A percentile compares a stretch with the other conserved stretches of the same genome.
Evolutionary conservation across 2,113 vertebrate genomes (phyloP).

Genomic region (Otocyon megalotis): DNA sequence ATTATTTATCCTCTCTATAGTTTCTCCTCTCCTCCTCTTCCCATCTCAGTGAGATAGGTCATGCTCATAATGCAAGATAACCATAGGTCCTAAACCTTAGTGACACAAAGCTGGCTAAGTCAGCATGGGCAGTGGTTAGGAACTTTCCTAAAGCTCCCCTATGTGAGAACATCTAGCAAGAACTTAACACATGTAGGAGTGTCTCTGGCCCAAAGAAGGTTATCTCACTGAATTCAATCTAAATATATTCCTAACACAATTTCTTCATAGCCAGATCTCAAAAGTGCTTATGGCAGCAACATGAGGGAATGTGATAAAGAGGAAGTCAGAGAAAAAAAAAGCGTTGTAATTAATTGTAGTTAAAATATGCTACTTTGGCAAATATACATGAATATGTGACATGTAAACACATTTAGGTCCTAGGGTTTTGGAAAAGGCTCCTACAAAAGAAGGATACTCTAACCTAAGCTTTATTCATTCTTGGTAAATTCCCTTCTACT

Average conservation of each 20-base stretch:
- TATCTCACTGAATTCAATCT: background rate
- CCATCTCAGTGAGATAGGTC: background rate
- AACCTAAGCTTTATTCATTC: constrained; percentile 33
- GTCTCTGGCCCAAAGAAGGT: background rate
- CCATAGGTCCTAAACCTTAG: background rate
- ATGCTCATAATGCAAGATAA: background rate
- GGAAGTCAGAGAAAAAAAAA: background rate
- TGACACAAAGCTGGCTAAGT: background rate
- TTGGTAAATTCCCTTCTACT: background rate
- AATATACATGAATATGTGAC: background rate
- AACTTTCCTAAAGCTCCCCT: background rate
- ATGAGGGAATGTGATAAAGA: background rate
- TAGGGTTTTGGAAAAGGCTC: background rate
- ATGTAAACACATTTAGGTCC: background rate
- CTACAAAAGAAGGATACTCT: background rate
- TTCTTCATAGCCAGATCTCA: background rate
- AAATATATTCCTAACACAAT: background rate
- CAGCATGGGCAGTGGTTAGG: background rate
- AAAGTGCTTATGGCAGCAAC: background rate
- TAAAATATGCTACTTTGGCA: background rate
- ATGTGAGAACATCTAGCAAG: background rate
- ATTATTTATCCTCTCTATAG: background rate
- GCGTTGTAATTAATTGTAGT: background rate
- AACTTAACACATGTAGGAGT: background rate
- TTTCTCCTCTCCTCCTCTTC: too few species aligned